A percentile compares a stretch with the other conserved stretches of the same genome.
Evolutionary conservation across 2,113 vertebrate genomes (phyloP).

Genomic region (Brachirus orientalis): DNA sequence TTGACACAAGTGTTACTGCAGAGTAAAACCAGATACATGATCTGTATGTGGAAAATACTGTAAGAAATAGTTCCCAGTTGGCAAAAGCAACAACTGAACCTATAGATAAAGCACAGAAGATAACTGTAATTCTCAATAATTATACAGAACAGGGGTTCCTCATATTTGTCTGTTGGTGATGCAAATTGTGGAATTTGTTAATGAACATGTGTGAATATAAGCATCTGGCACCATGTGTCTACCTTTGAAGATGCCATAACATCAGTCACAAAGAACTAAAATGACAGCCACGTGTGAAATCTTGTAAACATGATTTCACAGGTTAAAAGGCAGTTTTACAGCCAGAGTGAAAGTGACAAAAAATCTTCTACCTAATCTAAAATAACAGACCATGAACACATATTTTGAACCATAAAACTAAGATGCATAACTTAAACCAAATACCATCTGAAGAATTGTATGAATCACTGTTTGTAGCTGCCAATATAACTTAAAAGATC

Average conservation of each 20-base stretch:
- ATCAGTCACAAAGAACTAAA: not conserved
- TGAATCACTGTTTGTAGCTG: slow-evolving; percentile 33
- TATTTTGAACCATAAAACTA: too few relatives aligned
- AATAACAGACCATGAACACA: too few relatives aligned
- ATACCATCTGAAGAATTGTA: not conserved
- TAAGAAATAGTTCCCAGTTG: too few relatives aligned
- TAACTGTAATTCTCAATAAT: not conserved
- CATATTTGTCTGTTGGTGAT: not conserved
- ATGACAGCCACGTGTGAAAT: not conserved
- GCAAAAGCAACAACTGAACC: too few relatives aligned
- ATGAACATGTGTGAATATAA: not conserved
- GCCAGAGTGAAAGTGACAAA: not conserved
- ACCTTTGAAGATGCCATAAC: not conserved
- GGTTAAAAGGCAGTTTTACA: too few relatives aligned
- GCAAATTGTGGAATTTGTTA: not conserved
- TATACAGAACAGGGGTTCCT: not conserved
- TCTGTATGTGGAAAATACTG: too few relatives aligned
- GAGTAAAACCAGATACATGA: too few relatives aligned
- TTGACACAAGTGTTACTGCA: too few relatives aligned
- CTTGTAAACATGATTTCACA: not conserved
- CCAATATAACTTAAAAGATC: slow-evolving; percentile 8
- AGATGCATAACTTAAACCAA: not conserved
- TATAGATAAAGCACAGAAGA: not conserved
- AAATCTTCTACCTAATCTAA: not conserved
- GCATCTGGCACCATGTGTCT: too few relatives aligned